Base-by-base conservation (phyloP, 2,113 vertebrate genomes). In the Petroica traversi region DNA sequence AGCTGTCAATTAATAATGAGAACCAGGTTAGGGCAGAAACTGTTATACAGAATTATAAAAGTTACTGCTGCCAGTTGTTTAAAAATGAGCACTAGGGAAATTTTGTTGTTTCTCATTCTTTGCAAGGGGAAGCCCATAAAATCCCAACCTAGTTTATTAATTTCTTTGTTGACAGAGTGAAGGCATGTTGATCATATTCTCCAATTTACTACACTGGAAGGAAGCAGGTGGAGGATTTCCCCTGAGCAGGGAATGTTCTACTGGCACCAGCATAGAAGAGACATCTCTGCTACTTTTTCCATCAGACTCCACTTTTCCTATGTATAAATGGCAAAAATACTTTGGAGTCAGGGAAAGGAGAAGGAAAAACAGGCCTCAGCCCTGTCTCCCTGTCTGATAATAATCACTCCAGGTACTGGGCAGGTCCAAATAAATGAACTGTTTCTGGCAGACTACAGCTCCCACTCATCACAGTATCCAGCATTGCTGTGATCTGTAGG, bases 171-270 rank as follows among this genome's bases (percentile, higher is more conserved):
- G 71, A 46, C 51, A 34, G 31, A 69, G 46, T 0, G 4, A 52
- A 92, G 59, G 48, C 3, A 9, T 59, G 43, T 59, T 87, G 34
- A 83, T 73, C 63, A 80, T 46, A 77, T 52, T 92, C 89, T 82
- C 43, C 51, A 20, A 16, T 73, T 91, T 73, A 66, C 63, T 80
- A 45, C 9, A n/a, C 22, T 80, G 46, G 34, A 68, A 76, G 59
- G 46, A 95, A 31, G 77, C 76, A 81, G 73, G 71, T 48, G 51
- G 89, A 90, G 78, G 34, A 94, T 54, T 83, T 95, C 67, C 90
- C 71, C 58, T 19, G 5, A 79, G 67, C 28, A 79, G 59, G 43
- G 25, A 63, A 33, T 41, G 6, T 62, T 69, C 46, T 75, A 20
- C 22, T 43, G 49, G 36, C 36, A 89, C 20, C 31, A 84, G 18